These are phyloP conservation scores for Deroplatys truncata DNA, from an alignment of 2,888 invertebrate species.

Conservation along the genomic window DNA sequence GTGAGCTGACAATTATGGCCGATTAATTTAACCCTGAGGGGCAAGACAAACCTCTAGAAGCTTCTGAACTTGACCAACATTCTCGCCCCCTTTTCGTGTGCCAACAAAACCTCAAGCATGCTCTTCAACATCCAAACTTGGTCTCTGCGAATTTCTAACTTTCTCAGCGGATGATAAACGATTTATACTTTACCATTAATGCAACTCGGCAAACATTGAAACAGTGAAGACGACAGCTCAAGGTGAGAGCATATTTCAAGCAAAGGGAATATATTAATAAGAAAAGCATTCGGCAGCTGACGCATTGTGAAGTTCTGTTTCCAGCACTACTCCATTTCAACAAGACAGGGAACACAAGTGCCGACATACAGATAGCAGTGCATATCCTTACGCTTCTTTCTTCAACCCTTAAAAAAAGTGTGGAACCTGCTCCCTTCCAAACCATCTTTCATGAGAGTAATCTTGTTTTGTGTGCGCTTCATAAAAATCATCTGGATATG, in stretches of 20 bases:
- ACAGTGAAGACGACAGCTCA: not conserved
- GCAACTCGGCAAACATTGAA: not conserved
- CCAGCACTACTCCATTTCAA: not conserved
- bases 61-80: too few species aligned
- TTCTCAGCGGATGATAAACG: too few species aligned
- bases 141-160: too few species aligned
- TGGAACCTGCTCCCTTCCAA: not conserved
- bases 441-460: not conserved
- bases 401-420: not conserved
- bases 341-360: not conserved
- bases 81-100: not conserved
- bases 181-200: not conserved
- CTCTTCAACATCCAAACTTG: not conserved
- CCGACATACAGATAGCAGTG: not conserved
- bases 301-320: not conserved
- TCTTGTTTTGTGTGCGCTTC: not conserved
- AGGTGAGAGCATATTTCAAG: too few species aligned
- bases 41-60: too few species aligned
- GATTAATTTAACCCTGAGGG: too few species aligned
- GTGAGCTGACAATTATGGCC: too few species aligned
- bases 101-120: not conserved
- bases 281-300: not conserved
- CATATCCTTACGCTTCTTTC: not conserved
- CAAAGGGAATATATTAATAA: not conserved
- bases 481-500: not conserved